A percentile compares a stretch with the other conserved stretches of the same genome.
phyloP scores from a whole-genome alignment of 2,797 vertebrate species.

The Mus spretus region DNA sequence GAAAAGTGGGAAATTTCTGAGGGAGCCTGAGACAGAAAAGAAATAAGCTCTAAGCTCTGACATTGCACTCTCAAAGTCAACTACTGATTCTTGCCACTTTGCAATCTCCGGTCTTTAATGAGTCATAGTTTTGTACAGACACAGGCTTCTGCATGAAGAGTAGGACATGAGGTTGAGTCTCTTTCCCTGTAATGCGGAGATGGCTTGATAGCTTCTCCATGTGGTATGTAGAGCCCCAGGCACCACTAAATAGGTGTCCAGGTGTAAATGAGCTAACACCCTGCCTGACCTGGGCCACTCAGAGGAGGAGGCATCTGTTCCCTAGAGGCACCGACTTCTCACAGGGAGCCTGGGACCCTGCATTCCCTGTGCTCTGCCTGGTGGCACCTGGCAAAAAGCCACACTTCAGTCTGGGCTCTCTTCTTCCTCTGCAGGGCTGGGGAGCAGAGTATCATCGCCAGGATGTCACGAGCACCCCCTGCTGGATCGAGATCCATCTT shows the following conservation, averaged over 20 bases:
- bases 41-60: not conserved
- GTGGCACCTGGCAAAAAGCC: not conserved
- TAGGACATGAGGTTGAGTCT: not conserved
- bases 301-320: not conserved
- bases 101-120: not conserved
- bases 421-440: constrained; percentile 93
- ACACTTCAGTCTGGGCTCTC: not conserved
- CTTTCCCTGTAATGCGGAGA: not conserved
- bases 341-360: not conserved
- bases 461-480: constrained; percentile 98
- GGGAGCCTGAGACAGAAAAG: not conserved
- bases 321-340: not conserved
- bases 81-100: not conserved
- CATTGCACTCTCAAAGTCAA: not conserved
- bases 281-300: too few relatives aligned
- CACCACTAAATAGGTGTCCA: not conserved
- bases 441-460: constrained; percentile 99
- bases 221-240: not conserved
- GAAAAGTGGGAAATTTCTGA: not conserved
- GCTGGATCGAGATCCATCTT: constrained; percentile 99
- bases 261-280: not conserved
- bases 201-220: not conserved
- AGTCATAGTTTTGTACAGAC: not conserved
- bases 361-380: not conserved
- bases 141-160: not conserved